These are phyloP conservation scores for Myrmecobius fasciatus DNA, from an alignment of 2,113 vertebrate species.

Conservation along the genomic window DNA sequence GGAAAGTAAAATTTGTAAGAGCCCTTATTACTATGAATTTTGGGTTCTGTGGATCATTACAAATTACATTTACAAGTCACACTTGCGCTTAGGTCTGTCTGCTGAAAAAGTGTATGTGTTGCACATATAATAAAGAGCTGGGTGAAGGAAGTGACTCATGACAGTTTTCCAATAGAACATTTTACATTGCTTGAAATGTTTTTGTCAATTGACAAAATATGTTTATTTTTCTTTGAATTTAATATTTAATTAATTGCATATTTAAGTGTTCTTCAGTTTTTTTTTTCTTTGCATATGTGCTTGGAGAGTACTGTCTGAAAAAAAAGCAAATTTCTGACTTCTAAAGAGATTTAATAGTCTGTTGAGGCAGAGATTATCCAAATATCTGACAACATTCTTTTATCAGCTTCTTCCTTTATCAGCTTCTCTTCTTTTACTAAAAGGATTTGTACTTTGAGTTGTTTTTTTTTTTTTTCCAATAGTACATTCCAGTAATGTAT, in stretches of 20 bases:
- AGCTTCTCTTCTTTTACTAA: slow-evolving; percentile 10
- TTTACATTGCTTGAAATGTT: not conserved
- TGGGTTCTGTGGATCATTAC: not conserved
- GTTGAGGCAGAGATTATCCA: slow-evolving; percentile 40
- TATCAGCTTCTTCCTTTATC: slow-evolving; percentile 36
- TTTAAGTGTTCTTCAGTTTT: slow-evolving; percentile 20
- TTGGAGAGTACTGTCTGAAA: slow-evolving; percentile 52
- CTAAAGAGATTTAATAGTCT: not conserved
- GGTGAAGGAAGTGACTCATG: not conserved
- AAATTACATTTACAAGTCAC: not conserved
- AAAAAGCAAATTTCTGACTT: slow-evolving; percentile 51
- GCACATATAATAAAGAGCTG: not conserved
- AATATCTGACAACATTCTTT: slow-evolving; percentile 40
- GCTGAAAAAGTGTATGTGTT: not conserved
- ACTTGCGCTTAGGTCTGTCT: not conserved
- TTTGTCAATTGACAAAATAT: not conserved
- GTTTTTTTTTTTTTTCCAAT: not conserved
- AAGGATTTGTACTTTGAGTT: slow-evolving; percentile 1
- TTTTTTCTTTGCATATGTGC: slow-evolving; percentile 18
- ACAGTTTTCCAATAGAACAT: not conserved
- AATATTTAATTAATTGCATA: not conserved
- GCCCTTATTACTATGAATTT: not conserved
- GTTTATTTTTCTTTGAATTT: not conserved
- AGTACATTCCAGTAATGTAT: slow-evolving; percentile 52
- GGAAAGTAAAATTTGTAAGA: not conserved